These are phyloP conservation scores for Centrocercus urophasianus DNA, from an alignment of 2,113 vertebrate genomes.

Conservation along the genomic window DNA sequence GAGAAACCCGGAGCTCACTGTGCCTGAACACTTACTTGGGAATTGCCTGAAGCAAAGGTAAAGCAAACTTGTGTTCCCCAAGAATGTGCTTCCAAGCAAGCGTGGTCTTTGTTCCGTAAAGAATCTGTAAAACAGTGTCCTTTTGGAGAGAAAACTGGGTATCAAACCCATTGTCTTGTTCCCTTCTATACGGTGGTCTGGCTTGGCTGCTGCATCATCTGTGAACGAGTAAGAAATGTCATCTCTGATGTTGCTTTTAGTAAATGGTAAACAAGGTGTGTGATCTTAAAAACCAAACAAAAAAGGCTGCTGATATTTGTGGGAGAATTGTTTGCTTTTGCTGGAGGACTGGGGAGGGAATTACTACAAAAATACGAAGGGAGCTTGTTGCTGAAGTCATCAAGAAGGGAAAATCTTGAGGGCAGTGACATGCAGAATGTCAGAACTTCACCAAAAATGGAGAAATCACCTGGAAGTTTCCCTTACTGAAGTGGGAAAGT, in stretches of 20 bases:
- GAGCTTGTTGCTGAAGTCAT: background rate
- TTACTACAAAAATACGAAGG: background rate
- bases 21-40: background rate
- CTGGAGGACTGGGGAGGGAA: background rate
- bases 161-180: background rate
- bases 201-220: background rate
- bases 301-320: background rate
- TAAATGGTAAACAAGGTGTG: background rate
- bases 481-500: background rate
- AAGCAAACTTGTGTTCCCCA: background rate
- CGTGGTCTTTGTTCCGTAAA: background rate
- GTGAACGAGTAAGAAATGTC: background rate
- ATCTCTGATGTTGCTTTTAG: background rate
- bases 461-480: background rate
- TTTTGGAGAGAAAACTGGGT: background rate
- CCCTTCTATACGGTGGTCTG: background rate
- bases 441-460: background rate
- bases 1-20: fast-evolving
- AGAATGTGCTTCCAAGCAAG: background rate
- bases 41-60: background rate
- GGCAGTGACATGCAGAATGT: background rate
- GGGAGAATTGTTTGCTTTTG: background rate
- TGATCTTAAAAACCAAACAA: background rate
- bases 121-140: background rate
- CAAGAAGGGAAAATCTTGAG: background rate